Base-by-base conservation (phyloP, 2,113 vertebrate species). In the Onychostoma macrolepis region DNA sequence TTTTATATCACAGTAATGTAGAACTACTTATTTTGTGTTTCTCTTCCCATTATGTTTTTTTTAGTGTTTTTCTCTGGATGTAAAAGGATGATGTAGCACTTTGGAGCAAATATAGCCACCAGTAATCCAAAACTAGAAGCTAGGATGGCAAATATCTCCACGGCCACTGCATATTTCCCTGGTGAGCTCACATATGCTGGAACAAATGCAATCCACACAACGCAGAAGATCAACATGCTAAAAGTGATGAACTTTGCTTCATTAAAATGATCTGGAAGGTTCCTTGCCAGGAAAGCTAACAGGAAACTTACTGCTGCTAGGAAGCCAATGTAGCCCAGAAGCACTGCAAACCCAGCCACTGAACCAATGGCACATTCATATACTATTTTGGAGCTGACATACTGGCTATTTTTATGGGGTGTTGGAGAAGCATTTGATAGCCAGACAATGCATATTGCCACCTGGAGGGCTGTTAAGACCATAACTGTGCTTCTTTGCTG, bases 121-220 rank as follows among this genome's bases (percentile, higher is more conserved):
- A 89, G 21, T 76, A 90, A 88, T 67, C 87, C 87, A 86, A 90
- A 88, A 78, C 89, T 88, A 8, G 87, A 90, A 13, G 89, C 89
- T 24, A 90, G 28, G 11, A 90, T 90, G 30, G 93, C 92, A 91
- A 94, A 94, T 61, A 93, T 93, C 71, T 94, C 93, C 4, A 94
- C 93, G 74, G 92, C 94, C n/a, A 61, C 56, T 61, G 56, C 21
- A 61, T 61, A n/a, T n/a, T 61, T 61, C 9, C 56, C 56, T 61
- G 56, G 56, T n/a, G 56, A 61, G 24, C 56, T 61, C 8, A 61
- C 56, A 61, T 61, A 61, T 61, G 56, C 56, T 61, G 56, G 56
- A 10, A 61, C 56, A 61, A 61, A 61, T n/a, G 56, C 56, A 1
- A 61, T 61, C 56, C 56, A 61, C 24, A 61, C 56, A 61, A 21